phyloP scores from a whole-genome alignment of 2,888 invertebrate species.

The Chaitophorus viminalis region DNA sequence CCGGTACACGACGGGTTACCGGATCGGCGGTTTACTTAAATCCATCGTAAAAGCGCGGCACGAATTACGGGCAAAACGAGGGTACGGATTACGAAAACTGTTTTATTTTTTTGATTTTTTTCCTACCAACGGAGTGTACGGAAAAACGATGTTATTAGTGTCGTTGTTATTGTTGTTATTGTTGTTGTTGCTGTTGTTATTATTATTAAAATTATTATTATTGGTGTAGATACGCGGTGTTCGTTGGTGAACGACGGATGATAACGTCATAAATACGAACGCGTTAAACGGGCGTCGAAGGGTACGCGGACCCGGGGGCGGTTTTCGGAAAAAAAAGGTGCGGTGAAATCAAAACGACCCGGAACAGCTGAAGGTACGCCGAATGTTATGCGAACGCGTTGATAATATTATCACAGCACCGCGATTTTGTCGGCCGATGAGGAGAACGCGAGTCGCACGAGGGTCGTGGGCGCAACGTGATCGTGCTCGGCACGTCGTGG shows the following conservation, averaged over 20 bases:
- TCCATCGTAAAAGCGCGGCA: constrained; percentile 32
- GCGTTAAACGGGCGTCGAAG: too few relatives aligned
- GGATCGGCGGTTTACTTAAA: constrained; percentile 33
- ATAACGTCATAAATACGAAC: neutral
- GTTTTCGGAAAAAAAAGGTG: too few relatives aligned
- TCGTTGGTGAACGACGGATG: neutral
- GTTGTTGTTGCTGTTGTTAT: too few relatives aligned
- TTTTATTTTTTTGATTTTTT: neutral
- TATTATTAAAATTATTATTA: too few relatives aligned
- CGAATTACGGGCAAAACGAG: neutral
- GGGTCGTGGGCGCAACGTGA: neutral
- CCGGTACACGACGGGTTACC: constrained; percentile 42
- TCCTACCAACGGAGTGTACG: neutral
- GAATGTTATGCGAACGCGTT: too few relatives aligned
- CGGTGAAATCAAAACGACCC: too few relatives aligned
- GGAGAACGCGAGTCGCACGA: too few relatives aligned
- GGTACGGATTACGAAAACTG: neutral
- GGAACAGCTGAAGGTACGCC: too few relatives aligned
- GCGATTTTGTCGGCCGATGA: too few relatives aligned
- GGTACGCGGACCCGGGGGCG: too few relatives aligned
- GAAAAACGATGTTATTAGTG: neutral
- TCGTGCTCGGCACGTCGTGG: neutral
- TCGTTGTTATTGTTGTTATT: too few relatives aligned
- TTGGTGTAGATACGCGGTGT: neutral
- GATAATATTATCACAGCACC: too few relatives aligned